Percentiles rank a stretch among this genome's conserved stretches.
These are phyloP conservation scores for Minunthozetes semirufus DNA, from an alignment of 2,888 invertebrate genomes.

Conservation along the genomic window DNA sequence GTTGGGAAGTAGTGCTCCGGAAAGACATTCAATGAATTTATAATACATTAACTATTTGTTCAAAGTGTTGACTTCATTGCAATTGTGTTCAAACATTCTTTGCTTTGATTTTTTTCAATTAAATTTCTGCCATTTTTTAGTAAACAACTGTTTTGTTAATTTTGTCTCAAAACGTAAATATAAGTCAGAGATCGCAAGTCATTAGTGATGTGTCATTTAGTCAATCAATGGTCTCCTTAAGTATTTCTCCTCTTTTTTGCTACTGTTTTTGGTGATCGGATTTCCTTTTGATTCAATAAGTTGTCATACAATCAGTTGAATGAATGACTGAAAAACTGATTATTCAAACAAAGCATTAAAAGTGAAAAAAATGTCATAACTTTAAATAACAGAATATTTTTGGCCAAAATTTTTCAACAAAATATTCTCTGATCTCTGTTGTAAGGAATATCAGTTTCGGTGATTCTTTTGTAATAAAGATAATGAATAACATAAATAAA, in stretches of 20 bases:
- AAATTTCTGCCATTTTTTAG: background rate
- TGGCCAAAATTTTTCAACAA: no score
- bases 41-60: background rate
- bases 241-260: background rate
- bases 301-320: background rate
- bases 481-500: no score
- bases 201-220: conserved; percentile 19
- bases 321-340: background rate
- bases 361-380: no score
- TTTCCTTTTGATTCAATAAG: no score
- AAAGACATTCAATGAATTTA: background rate
- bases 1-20: background rate
- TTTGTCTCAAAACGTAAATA: background rate
- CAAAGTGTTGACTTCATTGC: background rate
- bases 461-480: no score
- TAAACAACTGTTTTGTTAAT: background rate
- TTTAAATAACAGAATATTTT: no score
- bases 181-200: background rate
- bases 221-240: background rate
- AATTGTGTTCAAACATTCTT: background rate
- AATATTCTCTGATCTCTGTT: no score
- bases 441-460: no score
- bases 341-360: no score
- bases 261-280: background rate
- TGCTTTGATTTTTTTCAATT: background rate